phyloP scores from a whole-genome alignment of 2,113 vertebrate genomes.

The Sphaerodactylus townsendi region DNA sequence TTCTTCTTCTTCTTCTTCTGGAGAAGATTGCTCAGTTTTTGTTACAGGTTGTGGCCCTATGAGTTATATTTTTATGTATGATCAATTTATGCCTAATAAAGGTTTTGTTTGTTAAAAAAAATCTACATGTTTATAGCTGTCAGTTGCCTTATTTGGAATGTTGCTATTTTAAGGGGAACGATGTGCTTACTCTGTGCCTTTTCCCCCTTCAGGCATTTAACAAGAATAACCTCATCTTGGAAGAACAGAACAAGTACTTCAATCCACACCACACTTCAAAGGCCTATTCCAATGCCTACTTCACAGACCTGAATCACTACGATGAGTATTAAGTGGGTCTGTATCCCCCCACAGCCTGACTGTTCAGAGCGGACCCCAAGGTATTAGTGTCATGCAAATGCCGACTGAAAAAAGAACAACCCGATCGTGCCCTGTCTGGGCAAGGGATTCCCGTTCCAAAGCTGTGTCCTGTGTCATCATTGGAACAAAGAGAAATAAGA shows the following conservation, averaged over 20 bases:
- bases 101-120: no score
- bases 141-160: background rate
- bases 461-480: slow-evolving; percentile 13
- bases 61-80: no score
- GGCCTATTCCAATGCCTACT: slow-evolving; percentile 96
- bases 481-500: slow-evolving; percentile 30
- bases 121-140: background rate
- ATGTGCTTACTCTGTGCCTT: slow-evolving; percentile 30
- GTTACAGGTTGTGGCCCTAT: no score
- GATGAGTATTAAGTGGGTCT: slow-evolving; percentile 89
- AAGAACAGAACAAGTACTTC: slow-evolving; percentile 98
- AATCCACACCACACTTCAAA: slow-evolving; percentile 94
- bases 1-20: no score
- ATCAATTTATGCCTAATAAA: no score
- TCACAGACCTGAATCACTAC: slow-evolving; percentile 96
- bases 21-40: no score
- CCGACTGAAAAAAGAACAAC: slow-evolving; percentile 44
- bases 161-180: background rate
- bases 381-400: slow-evolving; percentile 55
- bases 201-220: slow-evolving; percentile 88
- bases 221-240: slow-evolving; percentile 98
- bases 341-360: slow-evolving; percentile 57
- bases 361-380: slow-evolving; percentile 70
- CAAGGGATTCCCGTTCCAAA: slow-evolving; percentile 37
- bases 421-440: slow-evolving; percentile 37